Evolutionary conservation across 2,113 vertebrate species (phyloP).

Genomic region (Phyllostomus hastatus): DNA sequence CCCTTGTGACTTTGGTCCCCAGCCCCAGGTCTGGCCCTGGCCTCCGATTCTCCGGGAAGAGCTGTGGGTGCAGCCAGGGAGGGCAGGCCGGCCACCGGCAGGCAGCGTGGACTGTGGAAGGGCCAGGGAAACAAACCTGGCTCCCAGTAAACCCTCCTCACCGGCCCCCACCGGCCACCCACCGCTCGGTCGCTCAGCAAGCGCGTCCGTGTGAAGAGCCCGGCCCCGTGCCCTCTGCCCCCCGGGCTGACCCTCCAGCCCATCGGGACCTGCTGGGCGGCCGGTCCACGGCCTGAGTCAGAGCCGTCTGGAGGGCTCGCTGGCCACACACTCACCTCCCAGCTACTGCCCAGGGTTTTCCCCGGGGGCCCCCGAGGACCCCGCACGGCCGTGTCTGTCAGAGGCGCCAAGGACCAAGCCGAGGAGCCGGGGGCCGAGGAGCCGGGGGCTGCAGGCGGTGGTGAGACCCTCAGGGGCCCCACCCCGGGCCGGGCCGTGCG

Average conservation of each 20-base stretch:
- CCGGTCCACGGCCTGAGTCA: fast-evolving
- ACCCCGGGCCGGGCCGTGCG: no score
- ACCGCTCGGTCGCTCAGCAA: not conserved
- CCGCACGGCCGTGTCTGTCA: fast-evolving
- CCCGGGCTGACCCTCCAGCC: no score
- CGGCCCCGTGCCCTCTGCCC: fast-evolving
- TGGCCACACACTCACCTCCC: not conserved
- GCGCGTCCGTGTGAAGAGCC: not conserved
- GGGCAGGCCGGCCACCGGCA: no score
- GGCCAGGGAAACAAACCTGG: not conserved
- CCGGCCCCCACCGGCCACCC: no score
- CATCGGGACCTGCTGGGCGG: not conserved
- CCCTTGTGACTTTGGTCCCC: not conserved
- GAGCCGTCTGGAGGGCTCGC: no score
- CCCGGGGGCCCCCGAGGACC: not conserved
- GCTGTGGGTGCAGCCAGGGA: no score
- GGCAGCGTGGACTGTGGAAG: no score
- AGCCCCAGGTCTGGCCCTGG: no score
- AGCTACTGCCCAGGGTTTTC: not conserved
- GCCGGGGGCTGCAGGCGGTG: not conserved
- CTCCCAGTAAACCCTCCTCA: not conserved
- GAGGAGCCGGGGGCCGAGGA: not conserved
- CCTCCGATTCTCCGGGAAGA: no score
- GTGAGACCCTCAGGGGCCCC: no score
- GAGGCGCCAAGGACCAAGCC: not conserved